Evolutionary conservation across 2,888 invertebrate species (phyloP), one percentile per base, ranked within the genome.

Genomic region (Melieria picta): DNA sequence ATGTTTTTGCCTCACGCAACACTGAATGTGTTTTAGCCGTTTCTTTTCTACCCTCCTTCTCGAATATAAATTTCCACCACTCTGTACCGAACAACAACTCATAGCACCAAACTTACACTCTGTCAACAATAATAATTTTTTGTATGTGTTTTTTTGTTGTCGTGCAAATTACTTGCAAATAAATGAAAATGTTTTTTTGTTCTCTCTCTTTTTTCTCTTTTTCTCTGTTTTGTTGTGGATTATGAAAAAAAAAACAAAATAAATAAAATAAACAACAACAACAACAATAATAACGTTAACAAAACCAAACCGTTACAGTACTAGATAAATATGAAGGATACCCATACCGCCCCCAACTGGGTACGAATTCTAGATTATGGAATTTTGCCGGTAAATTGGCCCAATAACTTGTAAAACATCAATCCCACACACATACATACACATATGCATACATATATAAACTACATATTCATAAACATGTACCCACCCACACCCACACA

Each of bases 341-440:
- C 83, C 79, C 80, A 77, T 86, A 86, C 82, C 87, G 86, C 80
- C 82, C 84, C 80, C 86, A 84, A 80, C 85, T 86, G 86, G 86
- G 86, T 82, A 84, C 85, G 80, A 85, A 85, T 85, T 80, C 86
- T 82, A 86, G 86, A 80, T 77, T 81, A 82, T 86, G 86, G 86
- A 86, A 86, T 84, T 86, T 86, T 83, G 83, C 85, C 86, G 86
- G 86, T 86, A 86, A 86, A 85, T 86, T 86, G 84, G 85, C 84
- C 82, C 81, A 76, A 74, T 65, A 77, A 75, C 60, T 76, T 76
- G 69, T 77, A 76, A 57, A 43, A 65, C 16, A 68, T 46, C n/a
- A 11, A 6, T 56, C 11, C 9, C 11, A 46, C 52, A 47, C 55
- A 11, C 52, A 45, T 43, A 52, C 55, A 71, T 48, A 6, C 57